Conservation (phyloP, 2,113 vertebrate species). For the Haplotaxodon microlepis region DNA sequence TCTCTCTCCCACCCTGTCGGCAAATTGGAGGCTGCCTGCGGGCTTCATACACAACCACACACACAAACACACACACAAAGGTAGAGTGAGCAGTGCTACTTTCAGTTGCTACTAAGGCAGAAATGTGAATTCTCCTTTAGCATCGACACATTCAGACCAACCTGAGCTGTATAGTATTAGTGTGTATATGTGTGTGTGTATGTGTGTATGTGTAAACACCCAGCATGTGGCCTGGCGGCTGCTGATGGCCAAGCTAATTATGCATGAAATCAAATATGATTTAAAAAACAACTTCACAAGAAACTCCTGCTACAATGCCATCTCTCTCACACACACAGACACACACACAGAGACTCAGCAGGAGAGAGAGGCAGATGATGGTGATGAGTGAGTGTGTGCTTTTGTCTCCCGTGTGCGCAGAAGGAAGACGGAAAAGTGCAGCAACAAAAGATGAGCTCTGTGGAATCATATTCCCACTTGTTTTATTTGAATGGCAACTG, state of each 20-base stretch:
- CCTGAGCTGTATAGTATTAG: not conserved
- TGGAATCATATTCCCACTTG: not conserved
- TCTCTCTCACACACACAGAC: not conserved
- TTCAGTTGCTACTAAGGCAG: not conserved
- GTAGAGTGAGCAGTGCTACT: not conserved
- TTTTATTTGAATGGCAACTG: not conserved
- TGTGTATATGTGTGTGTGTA: not conserved
- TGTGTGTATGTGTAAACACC: not conserved
- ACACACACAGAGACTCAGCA: conserved; percentile 7
- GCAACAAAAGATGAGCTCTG: not conserved
- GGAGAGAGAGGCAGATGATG: not conserved
- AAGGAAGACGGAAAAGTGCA: not conserved
- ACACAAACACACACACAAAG: not conserved
- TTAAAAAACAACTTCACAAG: conserved; percentile 59
- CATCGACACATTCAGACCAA: not conserved
- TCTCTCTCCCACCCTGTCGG: not conserved
- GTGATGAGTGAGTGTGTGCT: not conserved
- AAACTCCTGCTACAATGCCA: not conserved
- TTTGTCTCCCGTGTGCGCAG: not conserved
- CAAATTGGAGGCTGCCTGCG: conserved; percentile 46
- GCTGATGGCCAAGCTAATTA: conserved; percentile 70
- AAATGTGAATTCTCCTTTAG: not conserved
- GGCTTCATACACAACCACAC: not conserved
- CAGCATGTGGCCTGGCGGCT: conserved; percentile 27
- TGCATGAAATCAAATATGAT: conserved; percentile 77